Percentiles rank a stretch among this genome's conserved stretches.
phyloP scores from a whole-genome alignment of 1,140 invertebrate species.

The Gryon sp. region DNA sequence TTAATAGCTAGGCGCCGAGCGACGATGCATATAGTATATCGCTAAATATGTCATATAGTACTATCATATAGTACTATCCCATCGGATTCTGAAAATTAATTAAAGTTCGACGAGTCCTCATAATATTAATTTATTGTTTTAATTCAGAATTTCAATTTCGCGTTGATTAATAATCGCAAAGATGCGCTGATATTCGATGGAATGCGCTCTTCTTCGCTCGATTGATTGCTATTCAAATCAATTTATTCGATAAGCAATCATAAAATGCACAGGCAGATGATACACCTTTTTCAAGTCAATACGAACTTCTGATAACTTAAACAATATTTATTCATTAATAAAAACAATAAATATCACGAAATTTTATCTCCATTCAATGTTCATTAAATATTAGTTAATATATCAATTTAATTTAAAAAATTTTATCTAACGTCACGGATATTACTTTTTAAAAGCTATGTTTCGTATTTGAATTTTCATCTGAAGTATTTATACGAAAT shows the following conservation, averaged over 20 bases:
- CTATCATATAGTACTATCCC: constrained; percentile 20
- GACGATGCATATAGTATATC: constrained; percentile 21
- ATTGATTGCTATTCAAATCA: not conserved
- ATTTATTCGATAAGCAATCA: constrained; percentile 7
- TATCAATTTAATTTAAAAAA: too few species aligned
- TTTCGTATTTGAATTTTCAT: too few species aligned
- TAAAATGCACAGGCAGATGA: not conserved
- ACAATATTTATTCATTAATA: too few species aligned
- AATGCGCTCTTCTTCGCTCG: not conserved
- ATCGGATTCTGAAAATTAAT: constrained; percentile 45
- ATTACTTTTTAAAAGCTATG: too few species aligned
- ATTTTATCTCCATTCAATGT: too few species aligned
- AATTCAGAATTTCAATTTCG: constrained; percentile 27
- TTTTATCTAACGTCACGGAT: too few species aligned
- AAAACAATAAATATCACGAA: too few species aligned
- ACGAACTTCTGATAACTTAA: too few species aligned
- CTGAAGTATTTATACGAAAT: too few species aligned
- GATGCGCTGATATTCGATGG: not conserved
- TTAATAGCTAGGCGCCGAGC: constrained; percentile 41
- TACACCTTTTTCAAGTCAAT: constrained; percentile 4
- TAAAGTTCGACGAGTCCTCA: constrained; percentile 40
- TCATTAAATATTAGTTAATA: too few species aligned
- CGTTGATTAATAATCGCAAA: constrained; percentile 18
- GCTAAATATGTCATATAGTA: constrained; percentile 25
- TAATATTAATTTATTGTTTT: constrained; percentile 41